These are phyloP conservation scores for Drosophila putrida DNA, from an alignment of 2,888 invertebrate genomes.

Conservation along the genomic window DNA sequence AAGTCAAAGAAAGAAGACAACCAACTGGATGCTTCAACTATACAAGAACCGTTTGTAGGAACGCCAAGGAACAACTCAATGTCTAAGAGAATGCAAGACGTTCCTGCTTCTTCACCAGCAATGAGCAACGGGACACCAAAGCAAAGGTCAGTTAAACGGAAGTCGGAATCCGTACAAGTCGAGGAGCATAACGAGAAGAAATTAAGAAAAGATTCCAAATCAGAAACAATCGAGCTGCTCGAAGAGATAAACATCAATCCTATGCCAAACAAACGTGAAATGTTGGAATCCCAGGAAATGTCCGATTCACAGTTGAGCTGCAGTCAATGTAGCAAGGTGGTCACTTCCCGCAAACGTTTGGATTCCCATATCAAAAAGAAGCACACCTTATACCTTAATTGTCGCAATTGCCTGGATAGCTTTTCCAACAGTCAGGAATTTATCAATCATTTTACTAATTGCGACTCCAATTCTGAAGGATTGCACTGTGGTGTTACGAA, in stretches of 20 bases:
- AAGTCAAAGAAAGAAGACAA: too few species aligned
- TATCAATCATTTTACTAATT: slow-evolving; percentile 49
- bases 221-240: slow-evolving; percentile 22
- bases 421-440: slow-evolving; percentile 26
- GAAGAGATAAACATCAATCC: slow-evolving; percentile 57
- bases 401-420: slow-evolving; percentile 27
- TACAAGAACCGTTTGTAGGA: background rate
- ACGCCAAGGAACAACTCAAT: slow-evolving; percentile 18
- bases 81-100: background rate
- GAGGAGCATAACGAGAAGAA: background rate
- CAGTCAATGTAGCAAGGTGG: slow-evolving; percentile 46
- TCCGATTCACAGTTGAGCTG: slow-evolving; percentile 46
- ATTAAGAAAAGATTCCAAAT: slow-evolving; percentile 1
- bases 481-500: slow-evolving; percentile 48
- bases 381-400: slow-evolving; percentile 39
- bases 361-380: slow-evolving; percentile 54
- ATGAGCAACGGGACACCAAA: background rate
- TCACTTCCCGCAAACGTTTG: slow-evolving; percentile 50
- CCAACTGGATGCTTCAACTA: background rate
- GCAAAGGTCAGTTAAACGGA: slow-evolving; percentile 10
- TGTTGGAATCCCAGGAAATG: slow-evolving; percentile 24
- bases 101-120: background rate
- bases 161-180: background rate
- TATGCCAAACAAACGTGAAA: slow-evolving; percentile 56
- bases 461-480: background rate